phyloP scores from a whole-genome alignment of 2,888 invertebrate species.

The Vesta saturnalis region DNA sequence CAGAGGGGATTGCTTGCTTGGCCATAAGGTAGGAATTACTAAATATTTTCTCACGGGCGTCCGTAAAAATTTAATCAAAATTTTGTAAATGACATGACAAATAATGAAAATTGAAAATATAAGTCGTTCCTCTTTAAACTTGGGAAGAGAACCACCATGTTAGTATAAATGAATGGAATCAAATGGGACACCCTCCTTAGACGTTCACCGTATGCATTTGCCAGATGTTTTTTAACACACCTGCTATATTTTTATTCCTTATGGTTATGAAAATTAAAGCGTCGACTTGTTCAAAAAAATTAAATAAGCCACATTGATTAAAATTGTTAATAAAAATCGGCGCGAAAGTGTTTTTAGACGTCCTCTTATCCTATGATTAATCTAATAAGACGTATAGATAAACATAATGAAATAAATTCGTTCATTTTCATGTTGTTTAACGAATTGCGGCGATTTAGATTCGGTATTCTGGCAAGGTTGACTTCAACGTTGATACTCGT shows the following conservation, averaged over 20 bases:
- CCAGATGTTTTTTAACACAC: constrained; percentile 39
- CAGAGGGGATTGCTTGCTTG: no score
- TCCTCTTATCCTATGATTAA: no score
- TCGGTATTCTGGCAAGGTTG: constrained; percentile 18
- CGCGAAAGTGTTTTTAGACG: no score
- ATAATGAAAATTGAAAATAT: no score
- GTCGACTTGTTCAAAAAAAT: constrained; percentile 5
- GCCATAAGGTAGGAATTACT: no score
- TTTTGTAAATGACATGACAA: no score
- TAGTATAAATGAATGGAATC: constrained; percentile 15
- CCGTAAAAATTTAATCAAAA: no score
- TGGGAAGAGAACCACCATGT: neutral
- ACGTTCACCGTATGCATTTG: constrained; percentile 34
- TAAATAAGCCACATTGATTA: no score
- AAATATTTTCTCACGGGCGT: no score
- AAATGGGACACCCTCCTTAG: constrained; percentile 28
- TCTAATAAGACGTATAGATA: neutral
- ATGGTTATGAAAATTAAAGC: constrained; percentile 25
- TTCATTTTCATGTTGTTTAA: neutral
- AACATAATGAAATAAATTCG: neutral
- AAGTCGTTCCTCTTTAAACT: no score
- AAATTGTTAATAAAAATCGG: no score
- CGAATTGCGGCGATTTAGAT: constrained; percentile 10
- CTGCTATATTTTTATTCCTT: constrained; percentile 30
- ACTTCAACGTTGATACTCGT: constrained; percentile 9